These are phyloP conservation scores for Gymnothorax reevesii DNA, from an alignment of 2,797 vertebrate genomes.

Conservation along the genomic window DNA sequence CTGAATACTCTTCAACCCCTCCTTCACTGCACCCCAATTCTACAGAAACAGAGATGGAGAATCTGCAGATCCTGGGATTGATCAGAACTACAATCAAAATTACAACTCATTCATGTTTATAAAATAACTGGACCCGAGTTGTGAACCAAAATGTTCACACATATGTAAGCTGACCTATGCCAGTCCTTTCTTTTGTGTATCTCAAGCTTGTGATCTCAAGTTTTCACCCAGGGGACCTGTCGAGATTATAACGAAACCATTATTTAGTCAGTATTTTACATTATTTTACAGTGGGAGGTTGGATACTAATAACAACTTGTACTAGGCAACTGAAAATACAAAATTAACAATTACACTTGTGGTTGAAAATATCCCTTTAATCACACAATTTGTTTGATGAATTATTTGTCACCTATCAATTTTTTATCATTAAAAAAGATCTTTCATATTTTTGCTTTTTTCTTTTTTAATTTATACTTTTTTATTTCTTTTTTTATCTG, in stretches of 20 bases:
- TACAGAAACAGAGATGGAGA: slow-evolving; percentile 45
- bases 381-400: background rate
- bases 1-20: slow-evolving; percentile 61
- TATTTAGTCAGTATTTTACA: background rate
- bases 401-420: background rate
- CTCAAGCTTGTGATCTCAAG: background rate
- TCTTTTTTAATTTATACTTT: no score
- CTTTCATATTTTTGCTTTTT: no score
- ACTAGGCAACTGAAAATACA: background rate
- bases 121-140: background rate
- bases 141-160: background rate
- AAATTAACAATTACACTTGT: background rate
- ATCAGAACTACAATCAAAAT: background rate
- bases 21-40: slow-evolving; percentile 74
- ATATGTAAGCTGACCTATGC: background rate
- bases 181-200: background rate
- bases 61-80: background rate
- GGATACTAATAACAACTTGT: background rate
- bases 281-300: background rate
- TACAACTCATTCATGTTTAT: no score
- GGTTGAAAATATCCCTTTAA: background rate
- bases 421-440: no score
- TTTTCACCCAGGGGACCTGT: background rate
- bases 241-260: background rate
- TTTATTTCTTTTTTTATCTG: background rate